Base-by-base conservation (phyloP, 2,797 vertebrate species). In the Amblyopsis hoosieri region DNA sequence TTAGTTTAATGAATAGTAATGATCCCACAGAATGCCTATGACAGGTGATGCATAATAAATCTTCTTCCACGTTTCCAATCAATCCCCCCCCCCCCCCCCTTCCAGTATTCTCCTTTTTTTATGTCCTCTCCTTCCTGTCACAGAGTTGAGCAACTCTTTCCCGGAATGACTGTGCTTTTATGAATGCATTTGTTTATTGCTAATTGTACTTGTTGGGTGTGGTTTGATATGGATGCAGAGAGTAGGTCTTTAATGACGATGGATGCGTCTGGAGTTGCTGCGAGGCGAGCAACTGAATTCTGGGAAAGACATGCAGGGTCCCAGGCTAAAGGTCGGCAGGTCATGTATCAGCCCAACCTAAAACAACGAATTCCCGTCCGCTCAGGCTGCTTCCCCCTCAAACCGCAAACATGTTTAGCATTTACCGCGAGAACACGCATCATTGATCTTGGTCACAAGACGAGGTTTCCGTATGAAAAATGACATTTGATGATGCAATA, bases 1-100 rank as follows among this genome's bases (percentile, higher is more conserved):
- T 94, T 97, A 95, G 94, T 96, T 95, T 97, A 96, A 97, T 95
- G 93, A 96, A 96, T 91, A 95, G 91, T 93, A 95, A 97, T 94
- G 92, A 86, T 95, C 90, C 72, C 78, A 85, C 85, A 92, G 87
- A 94, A 81, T 77, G 83, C 75, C 91, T 85, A 83, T 87, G 92
- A 91, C 84, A 93, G 89, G 91, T 87, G 86, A 91, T 79, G 90
- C 83, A 87, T 91, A 93, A 85, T 90, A 81, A 79, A 87, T 90
- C 92, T 87, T 91, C 81, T 77, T 72, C 78, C 72, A 82, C 80
- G 87, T 83, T 84, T 79, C 75, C 76, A 74, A 73, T 83, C 74
- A 77, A 61, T 10, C 51, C 62, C 62, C 29, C 48, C 0, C 11
- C 11, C 51, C 31, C 54, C 33, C 47, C 15, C 14, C 69, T 29